Evolutionary conservation across 2,113 vertebrate genomes (phyloP), one percentile per base, ranked within the genome.

Genomic region (Rousettus leschenaultii): DNA sequence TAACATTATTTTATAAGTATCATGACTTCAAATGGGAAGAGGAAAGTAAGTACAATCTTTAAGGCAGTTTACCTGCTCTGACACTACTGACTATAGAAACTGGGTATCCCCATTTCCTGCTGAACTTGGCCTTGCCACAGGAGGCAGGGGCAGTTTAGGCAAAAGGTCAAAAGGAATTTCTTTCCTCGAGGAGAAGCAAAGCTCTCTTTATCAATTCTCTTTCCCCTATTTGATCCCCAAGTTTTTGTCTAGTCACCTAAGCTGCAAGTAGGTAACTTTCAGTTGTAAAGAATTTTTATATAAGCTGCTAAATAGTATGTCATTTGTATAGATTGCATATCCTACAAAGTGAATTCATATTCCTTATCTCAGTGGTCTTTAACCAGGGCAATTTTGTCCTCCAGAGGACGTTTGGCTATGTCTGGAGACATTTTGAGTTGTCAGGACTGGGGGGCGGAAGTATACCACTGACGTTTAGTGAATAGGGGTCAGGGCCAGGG

Each of bases 81-180:
- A 57, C 0, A 5, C 65, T 7, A 21, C 40, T 57, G n/a, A 11
- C 43, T 30, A 18, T 6, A n/a, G 63, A 5, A 90, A 40, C 43
- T 73, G 12, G 21, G 35, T 21, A 16, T 33, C 9, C n/a, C 63
- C 30, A 2, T 26, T 51, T 15, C 28, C 28, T 16, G 30, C 21
- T 15, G n/a, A 43, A 75, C 0, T 0, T 70, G 70, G 63, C 24
- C 33, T 61, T 63, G 7, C 3, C 30, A 12, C 7, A 26, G 28
- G 38, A 88, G 53, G 33, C 18, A 28, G 7, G 6, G 10, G 19
- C 35, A 53, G 24, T 45, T 24, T 38, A 55, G 33, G 30, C 40
- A 95, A 95, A 55, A 95, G 33, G 28, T 11, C 30, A 61, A 57
- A 89, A 92, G 33, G 24, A 55, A 61, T 59, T 89, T 92, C 53